Percentiles rank a stretch among this genome's conserved stretches.
These are phyloP conservation scores for Ailurus styani DNA, from an alignment of 2,113 vertebrate species.

Conservation along the genomic window DNA sequence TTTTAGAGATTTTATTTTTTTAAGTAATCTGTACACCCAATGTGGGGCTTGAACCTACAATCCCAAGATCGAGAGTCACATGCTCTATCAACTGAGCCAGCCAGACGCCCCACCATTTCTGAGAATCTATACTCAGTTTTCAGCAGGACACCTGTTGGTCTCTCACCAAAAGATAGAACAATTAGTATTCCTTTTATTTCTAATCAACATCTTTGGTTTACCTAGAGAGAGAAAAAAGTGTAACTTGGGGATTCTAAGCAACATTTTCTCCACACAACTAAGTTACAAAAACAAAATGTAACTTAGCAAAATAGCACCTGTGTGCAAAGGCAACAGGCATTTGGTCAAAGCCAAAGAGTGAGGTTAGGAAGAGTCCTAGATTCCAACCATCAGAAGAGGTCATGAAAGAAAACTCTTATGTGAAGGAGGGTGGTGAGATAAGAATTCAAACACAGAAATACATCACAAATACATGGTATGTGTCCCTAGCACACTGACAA, in stretches of 20 bases:
- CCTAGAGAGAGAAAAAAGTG: neutral
- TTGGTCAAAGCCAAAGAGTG: neutral
- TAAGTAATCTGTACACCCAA: neutral
- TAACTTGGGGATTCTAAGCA: too few species aligned
- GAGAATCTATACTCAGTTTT: neutral
- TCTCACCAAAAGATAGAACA: neutral
- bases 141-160: neutral
- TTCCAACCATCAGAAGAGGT: neutral
- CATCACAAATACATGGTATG: neutral
- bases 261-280: too few species aligned
- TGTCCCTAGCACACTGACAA: neutral
- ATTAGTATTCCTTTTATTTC: neutral
- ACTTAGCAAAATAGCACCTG: neutral
- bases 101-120: neutral
- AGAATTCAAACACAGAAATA: neutral
- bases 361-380: neutral
- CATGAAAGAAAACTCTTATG: neutral
- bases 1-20: neutral
- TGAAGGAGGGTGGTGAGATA: neutral
- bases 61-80: neutral
- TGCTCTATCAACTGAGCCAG: neutral
- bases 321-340: neutral
- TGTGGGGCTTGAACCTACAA: neutral
- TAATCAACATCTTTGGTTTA: neutral
- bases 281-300: too few species aligned